A percentile compares a stretch with the other conserved stretches of the same genome.
phyloP scores from a whole-genome alignment of 2,797 vertebrate genomes.

The Peromyscus attwateri region DNA sequence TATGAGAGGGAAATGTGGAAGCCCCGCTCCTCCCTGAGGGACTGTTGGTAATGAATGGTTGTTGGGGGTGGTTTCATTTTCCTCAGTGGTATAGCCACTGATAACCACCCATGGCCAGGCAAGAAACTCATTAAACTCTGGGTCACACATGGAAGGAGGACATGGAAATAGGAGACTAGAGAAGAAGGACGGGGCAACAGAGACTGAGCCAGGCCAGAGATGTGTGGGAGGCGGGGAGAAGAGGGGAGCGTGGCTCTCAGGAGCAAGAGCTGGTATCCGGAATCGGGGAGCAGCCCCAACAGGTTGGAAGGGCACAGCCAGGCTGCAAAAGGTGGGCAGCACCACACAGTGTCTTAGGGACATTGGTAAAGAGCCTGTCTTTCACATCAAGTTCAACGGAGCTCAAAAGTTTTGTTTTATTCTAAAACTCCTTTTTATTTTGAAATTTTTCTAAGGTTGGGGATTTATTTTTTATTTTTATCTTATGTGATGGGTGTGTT shows the following conservation, averaged over 20 bases:
- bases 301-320: neutral
- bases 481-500: neutral
- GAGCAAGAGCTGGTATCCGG: neutral
- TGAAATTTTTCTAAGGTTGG: neutral
- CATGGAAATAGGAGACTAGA: no score
- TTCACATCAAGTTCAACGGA: conserved; percentile 37
- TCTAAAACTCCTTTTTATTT: neutral
- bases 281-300: neutral
- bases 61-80: neutral
- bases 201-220: neutral
- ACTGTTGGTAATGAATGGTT: neutral
- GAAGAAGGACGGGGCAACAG: no score
- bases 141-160: neutral
- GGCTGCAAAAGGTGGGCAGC: neutral
- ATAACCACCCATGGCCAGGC: neutral
- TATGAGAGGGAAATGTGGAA: conserved; percentile 9
- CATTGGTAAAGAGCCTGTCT: neutral
- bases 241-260: neutral
- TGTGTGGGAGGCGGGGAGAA: neutral
- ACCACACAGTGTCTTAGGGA: neutral
- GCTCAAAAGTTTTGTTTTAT: neutral
- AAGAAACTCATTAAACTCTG: neutral
- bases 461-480: neutral
- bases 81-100: neutral
- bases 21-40: no score